Conservation (phyloP, 2,888 invertebrate genomes). For the Tortrix viridana region DNA sequence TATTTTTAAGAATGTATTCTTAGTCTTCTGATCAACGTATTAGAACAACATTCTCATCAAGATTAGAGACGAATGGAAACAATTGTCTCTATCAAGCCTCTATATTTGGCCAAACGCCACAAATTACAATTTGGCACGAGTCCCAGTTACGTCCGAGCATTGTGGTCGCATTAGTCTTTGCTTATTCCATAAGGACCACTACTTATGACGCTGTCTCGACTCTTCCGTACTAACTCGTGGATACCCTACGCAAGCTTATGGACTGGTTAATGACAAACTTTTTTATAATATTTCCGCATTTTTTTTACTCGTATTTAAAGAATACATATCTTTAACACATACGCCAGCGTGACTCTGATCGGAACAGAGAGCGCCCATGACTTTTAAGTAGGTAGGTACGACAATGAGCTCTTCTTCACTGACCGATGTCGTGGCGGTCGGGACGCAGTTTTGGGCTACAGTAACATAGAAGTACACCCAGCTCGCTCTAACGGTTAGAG, state of each 20-base stretch:
- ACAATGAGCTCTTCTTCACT: no score
- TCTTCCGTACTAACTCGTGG: conserved; percentile 53
- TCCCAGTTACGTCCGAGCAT: conserved; percentile 22
- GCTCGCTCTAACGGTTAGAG: no score
- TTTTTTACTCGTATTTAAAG: not conserved
- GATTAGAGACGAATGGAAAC: conserved; percentile 24
- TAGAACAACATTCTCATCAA: not conserved
- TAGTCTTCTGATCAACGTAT: not conserved
- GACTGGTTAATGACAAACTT: conserved; percentile 21
- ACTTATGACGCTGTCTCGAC: conserved; percentile 59
- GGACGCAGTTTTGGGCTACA: no score
- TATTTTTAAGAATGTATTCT: not conserved
- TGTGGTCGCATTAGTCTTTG: conserved; percentile 32
- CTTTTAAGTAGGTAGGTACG: no score
- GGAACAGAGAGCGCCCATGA: no score
- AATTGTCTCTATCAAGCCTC: conserved; percentile 24
- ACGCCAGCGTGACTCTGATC: no score
- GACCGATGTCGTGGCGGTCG: no score
- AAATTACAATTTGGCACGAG: conserved; percentile 32
- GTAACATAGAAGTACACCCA: no score
- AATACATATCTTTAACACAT: no score
- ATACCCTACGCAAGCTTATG: conserved; percentile 46
- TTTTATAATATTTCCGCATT: conserved; percentile 15
- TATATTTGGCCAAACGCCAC: conserved; percentile 24
- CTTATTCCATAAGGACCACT: conserved; percentile 57